A percentile compares a stretch with the other conserved stretches of the same genome.
phyloP scores from a whole-genome alignment of 2,113 vertebrate genomes.

The Burhinus bistriatus region DNA sequence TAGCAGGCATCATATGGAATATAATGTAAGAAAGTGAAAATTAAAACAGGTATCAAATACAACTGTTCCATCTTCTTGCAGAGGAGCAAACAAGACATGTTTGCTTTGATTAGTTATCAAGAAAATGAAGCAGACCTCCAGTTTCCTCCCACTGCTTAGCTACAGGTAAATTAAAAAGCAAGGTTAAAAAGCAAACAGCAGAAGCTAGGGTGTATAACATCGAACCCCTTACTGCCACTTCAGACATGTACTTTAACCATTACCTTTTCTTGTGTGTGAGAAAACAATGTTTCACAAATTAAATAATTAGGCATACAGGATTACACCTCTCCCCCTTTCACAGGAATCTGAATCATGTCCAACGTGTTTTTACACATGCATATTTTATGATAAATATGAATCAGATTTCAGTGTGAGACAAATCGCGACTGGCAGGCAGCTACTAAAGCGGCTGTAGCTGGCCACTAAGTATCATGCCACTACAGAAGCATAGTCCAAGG shows the following conservation, averaged over 20 bases:
- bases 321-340: neutral
- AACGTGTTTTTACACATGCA: neutral
- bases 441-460: neutral
- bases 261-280: neutral
- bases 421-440: neutral
- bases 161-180: neutral
- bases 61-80: neutral
- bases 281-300: neutral
- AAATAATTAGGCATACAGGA: neutral
- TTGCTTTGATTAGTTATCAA: neutral
- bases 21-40: neutral
- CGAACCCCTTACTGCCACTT: neutral
- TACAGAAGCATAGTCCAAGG: neutral
- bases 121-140: neutral
- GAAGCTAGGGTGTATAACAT: neutral
- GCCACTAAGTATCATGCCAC: fast-evolving
- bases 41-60: neutral
- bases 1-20: neutral
- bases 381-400: neutral
- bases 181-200: neutral
- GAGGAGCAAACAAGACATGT: neutral
- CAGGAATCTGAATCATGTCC: neutral
- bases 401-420: neutral
- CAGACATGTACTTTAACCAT: neutral
- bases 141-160: neutral